phyloP scores from a whole-genome alignment of 2,113 vertebrate genomes.

The Grammomys dolichurus region DNA sequence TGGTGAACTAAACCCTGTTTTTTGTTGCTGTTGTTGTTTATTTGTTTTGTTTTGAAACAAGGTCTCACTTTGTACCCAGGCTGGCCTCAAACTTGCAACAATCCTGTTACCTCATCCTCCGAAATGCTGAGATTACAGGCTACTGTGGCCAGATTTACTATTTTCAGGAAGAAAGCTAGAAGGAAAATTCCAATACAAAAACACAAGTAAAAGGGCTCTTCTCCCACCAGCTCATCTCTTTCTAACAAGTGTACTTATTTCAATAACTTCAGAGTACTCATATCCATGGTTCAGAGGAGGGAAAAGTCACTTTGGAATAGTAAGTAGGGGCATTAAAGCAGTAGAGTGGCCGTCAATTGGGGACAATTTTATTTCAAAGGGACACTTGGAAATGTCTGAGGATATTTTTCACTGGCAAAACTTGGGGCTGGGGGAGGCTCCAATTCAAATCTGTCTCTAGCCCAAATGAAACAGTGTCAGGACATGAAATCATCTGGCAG shows the following conservation, averaged over 20 bases:
- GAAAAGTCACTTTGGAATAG: background rate
- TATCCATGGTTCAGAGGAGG: background rate
- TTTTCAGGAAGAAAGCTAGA: background rate
- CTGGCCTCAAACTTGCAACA: background rate
- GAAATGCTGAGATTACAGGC: background rate
- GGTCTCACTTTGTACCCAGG: background rate
- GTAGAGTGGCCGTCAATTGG: background rate
- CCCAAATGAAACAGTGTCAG: background rate
- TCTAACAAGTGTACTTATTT: background rate
- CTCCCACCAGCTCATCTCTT: background rate
- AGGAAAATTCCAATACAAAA: slow-evolving; percentile 34
- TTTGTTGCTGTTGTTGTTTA: background rate
- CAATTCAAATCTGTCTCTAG: background rate
- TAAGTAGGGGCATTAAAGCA: background rate
- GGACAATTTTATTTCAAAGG: background rate
- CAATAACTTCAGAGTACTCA: background rate
- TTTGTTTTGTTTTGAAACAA: background rate
- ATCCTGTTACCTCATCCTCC: background rate
- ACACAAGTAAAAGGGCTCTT: background rate
- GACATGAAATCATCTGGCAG: background rate
- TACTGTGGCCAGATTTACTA: background rate
- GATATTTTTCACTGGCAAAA: background rate
- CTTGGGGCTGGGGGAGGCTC: background rate
- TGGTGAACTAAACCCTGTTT: slow-evolving; percentile 27
- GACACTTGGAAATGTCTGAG: background rate